These are phyloP conservation scores for Smithornis capensis DNA, from an alignment of 2,113 vertebrate genomes.

Conservation along the genomic window DNA sequence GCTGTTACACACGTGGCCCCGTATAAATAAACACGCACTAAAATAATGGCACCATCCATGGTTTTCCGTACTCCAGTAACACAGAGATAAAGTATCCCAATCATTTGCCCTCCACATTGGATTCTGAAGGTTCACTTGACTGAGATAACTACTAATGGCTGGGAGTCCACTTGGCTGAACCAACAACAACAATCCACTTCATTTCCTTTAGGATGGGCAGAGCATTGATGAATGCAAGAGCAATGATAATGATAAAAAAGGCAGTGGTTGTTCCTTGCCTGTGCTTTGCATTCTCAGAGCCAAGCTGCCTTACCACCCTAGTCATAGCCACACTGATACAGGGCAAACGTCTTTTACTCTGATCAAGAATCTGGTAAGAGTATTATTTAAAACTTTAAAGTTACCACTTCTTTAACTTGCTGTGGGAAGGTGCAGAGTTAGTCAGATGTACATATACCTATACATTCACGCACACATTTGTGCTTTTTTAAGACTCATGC, in stretches of 20 bases:
- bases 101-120: fast-evolving
- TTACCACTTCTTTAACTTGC: not conserved
- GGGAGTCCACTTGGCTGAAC: not conserved
- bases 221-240: not conserved
- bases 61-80: not conserved
- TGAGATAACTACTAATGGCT: fast-evolving
- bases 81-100: not conserved
- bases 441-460: fast-evolving
- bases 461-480: not conserved
- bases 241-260: not conserved
- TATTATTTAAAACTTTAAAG: not conserved
- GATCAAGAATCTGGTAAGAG: not conserved
- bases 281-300: not conserved
- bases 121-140: not conserved
- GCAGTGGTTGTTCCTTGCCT: not conserved
- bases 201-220: not conserved
- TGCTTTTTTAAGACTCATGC: fast-evolving
- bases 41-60: not conserved
- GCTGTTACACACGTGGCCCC: not conserved
- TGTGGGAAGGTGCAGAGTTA: not conserved
- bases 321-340: not conserved
- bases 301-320: not conserved
- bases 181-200: not conserved
- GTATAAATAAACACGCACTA: fast-evolving
- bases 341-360: not conserved